phyloP scores from a whole-genome alignment of 2,888 invertebrate genomes.

The Formica aserva region DNA sequence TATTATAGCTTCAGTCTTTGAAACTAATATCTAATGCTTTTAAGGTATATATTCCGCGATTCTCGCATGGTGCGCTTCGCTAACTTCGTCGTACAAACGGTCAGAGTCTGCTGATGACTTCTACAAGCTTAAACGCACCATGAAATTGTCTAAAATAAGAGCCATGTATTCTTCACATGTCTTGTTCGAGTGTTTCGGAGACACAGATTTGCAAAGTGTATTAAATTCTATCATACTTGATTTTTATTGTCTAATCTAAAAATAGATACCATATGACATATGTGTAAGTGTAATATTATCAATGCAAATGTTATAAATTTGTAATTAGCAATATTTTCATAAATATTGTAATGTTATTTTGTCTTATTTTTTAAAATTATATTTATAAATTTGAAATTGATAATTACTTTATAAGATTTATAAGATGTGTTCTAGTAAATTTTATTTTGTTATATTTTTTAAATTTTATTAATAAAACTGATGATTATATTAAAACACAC shows the following conservation, averaged over 20 bases:
- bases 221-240: not conserved
- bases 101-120: not conserved
- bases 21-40: conserved; percentile 37
- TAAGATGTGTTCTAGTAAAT: too few species aligned
- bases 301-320: not conserved
- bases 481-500: not conserved
- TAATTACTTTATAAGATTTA: too few species aligned
- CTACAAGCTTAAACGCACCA: not conserved
- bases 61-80: not conserved
- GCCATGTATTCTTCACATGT: not conserved
- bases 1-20: conserved; percentile 32
- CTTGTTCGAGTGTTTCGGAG: not conserved
- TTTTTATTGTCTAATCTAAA: not conserved
- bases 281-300: not conserved
- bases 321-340: not conserved
- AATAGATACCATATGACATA: not conserved
- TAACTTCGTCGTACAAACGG: conserved; percentile 9
- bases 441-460: too few species aligned
- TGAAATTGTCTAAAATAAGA: not conserved
- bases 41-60: conserved; percentile 8
- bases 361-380: not conserved
- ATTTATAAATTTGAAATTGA: not conserved
- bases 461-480: not conserved
- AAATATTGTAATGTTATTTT: not conserved
- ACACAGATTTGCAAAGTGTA: not conserved